Percentiles rank a stretch among this genome's conserved stretches.
These are phyloP conservation scores for Pagetopsis macropterus DNA, from an alignment of 2,797 vertebrate species.

Conservation along the genomic window DNA sequence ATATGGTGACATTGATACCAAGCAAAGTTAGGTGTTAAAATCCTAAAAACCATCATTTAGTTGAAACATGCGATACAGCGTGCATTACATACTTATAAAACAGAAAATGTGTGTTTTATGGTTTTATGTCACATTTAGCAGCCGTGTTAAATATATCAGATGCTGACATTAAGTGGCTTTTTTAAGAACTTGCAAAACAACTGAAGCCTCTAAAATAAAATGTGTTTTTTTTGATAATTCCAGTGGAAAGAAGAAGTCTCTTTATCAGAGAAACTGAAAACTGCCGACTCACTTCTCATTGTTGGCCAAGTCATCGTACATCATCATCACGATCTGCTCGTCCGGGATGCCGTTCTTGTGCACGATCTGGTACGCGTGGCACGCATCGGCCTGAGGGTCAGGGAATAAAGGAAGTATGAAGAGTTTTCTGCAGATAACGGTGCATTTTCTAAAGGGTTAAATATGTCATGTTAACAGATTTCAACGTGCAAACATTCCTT, in stretches of 20 bases:
- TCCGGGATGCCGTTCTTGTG: conserved; percentile 95
- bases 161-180: too few species aligned
- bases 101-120: too few species aligned
- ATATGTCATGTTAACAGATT: too few species aligned
- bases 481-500: too few species aligned
- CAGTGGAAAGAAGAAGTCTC: conserved; percentile 10
- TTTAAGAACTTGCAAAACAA: too few species aligned
- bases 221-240: not conserved
- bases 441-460: too few species aligned
- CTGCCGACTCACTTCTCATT: conserved; percentile 86
- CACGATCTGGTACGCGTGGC: conserved; percentile 97
- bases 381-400: conserved; percentile 89
- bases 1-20: too few species aligned
- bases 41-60: not conserved
- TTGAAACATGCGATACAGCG: not conserved
- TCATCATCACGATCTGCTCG: conserved; percentile 96
- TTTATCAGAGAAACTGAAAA: not conserved
- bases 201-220: too few species aligned
- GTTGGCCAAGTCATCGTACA: conserved; percentile 95
- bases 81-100: not conserved
- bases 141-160: too few species aligned
- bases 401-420: too few species aligned
- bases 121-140: not conserved
- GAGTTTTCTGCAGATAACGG: too few species aligned
- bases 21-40: not conserved